Evolutionary conservation across 92 coral and sea anemone species (phyloP).

Genomic region (Epizoanthus illoricatus): DNA sequence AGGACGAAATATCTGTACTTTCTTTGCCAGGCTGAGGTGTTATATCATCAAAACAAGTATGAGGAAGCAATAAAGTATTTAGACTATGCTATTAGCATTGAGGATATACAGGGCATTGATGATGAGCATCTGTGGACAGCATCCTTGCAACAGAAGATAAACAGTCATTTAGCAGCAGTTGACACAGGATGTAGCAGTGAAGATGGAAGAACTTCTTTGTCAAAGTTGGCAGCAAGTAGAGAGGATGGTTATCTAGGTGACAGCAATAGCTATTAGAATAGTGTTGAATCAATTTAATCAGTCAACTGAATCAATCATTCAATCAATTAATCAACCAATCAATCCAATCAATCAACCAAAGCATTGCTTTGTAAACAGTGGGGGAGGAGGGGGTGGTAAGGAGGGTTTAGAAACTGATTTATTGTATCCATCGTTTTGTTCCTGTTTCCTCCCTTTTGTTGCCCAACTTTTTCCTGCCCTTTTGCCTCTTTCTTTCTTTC

Average conservation of each 20-base stretch:
- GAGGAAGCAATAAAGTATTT: constrained; percentile 65
- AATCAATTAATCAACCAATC: too few relatives aligned
- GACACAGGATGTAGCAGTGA: background rate
- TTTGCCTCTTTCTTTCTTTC: too few relatives aligned
- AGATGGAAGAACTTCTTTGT: background rate
- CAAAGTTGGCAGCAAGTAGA: background rate
- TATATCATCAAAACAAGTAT: constrained; percentile 41
- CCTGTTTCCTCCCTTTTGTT: too few relatives aligned
- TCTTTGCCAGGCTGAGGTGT: constrained; percentile 66
- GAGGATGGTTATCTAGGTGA: constrained; percentile 35
- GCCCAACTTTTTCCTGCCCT: too few relatives aligned
- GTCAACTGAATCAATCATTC: too few relatives aligned
- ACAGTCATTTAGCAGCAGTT: background rate
- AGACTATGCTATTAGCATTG: constrained; percentile 50
- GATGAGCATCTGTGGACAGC: background rate
- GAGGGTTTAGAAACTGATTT: too few relatives aligned
- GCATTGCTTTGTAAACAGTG: background rate
- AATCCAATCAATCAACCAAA: background rate
- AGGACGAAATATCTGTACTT: constrained; percentile 63
- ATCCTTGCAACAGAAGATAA: constrained; percentile 9
- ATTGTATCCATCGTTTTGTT: too few relatives aligned
- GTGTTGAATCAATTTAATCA: background rate
- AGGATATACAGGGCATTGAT: constrained; percentile 17
- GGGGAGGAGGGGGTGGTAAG: too few relatives aligned
- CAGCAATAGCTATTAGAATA: constrained; percentile 14